These are phyloP conservation scores for Rynchops niger DNA, from an alignment of 2,113 vertebrate species.

Conservation along the genomic window DNA sequence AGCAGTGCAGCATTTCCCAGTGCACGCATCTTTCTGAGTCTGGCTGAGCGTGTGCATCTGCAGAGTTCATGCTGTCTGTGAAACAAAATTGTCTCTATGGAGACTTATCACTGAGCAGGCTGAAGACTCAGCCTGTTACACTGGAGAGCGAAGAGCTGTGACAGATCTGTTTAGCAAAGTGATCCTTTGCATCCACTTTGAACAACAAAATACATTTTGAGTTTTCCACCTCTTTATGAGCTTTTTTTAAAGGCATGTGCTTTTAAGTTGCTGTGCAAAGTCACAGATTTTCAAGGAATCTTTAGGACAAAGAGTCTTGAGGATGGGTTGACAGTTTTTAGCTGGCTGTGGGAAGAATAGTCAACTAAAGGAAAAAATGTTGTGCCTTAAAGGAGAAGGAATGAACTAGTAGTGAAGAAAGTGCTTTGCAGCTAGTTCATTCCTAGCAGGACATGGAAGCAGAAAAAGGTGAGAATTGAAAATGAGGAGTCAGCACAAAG, in stretches of 20 bases:
- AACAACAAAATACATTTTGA: not conserved
- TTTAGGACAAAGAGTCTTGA: not conserved
- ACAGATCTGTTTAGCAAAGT: not conserved
- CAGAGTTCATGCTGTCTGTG: not conserved
- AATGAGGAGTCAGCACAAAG: not conserved
- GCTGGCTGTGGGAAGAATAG: not conserved
- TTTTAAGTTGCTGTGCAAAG: not conserved
- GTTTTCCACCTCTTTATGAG: not conserved
- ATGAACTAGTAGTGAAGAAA: not conserved
- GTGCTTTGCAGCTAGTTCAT: not conserved
- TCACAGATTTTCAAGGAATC: not conserved
- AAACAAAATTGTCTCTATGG: not conserved
- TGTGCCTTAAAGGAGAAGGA: not conserved
- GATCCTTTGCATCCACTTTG: not conserved
- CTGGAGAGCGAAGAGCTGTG: not conserved
- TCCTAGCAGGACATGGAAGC: not conserved
- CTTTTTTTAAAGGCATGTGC: not conserved
- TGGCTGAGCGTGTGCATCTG: accelerated
- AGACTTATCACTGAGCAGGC: not conserved
- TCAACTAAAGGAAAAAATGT: not conserved
- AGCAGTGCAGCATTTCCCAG: not conserved
- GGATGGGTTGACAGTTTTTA: not conserved
- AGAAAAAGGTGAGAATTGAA: not conserved
- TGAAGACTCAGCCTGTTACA: not conserved
- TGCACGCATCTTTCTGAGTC: not conserved